phyloP scores from a whole-genome alignment of 2,113 vertebrate species.

The Crocuta crocuta region DNA sequence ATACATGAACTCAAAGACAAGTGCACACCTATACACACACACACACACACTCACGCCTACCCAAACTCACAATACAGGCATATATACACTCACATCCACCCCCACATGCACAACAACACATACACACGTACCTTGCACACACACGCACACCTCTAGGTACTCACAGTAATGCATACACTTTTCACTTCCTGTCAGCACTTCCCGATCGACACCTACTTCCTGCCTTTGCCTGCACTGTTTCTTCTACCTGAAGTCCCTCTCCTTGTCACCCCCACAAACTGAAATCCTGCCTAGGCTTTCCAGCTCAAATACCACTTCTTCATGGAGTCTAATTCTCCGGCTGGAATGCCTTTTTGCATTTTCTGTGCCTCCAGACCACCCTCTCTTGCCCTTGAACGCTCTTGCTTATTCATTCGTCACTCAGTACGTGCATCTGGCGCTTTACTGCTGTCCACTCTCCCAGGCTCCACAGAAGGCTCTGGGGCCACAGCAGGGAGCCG shows the following conservation, averaged over 20 bases:
- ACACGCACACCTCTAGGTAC: not conserved
- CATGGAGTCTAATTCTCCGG: not conserved
- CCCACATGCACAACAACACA: not conserved
- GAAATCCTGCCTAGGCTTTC: not conserved
- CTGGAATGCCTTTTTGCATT: not conserved
- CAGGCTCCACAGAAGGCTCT: not conserved
- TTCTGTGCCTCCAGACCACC: not conserved
- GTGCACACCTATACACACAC: not conserved
- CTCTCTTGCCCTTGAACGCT: not conserved
- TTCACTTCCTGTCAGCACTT: not conserved
- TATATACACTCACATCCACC: not conserved
- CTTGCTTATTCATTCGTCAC: not conserved
- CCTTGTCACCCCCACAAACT: not conserved
- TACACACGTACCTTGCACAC: not conserved
- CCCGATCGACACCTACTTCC: not conserved
- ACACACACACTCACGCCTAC: not conserved
- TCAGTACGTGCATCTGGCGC: accelerated
- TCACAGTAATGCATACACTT: accelerated
- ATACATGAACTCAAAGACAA: not conserved
- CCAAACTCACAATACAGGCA: not conserved
- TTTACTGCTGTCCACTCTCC: accelerated
- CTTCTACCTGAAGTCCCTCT: not conserved
- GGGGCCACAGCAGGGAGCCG: not conserved
- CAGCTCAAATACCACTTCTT: not conserved
- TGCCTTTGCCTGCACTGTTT: not conserved